Conservation (phyloP, 1,140 invertebrate genomes). For the Drosophila varians region DNA sequence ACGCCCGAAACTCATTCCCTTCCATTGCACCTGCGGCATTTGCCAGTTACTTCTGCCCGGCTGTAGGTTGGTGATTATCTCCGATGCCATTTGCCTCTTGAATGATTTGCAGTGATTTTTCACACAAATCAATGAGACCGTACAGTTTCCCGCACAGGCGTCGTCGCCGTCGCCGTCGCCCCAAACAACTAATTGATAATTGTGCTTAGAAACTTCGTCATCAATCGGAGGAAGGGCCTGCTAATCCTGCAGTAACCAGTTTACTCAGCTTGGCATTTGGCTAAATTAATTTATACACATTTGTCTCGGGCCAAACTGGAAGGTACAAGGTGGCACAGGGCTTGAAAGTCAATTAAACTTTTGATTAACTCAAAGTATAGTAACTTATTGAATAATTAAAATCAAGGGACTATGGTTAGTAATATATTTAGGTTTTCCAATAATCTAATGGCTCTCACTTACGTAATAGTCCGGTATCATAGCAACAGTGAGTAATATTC, state of each 20-base stretch:
- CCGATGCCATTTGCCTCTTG: constrained; percentile 32
- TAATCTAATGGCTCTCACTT: constrained; percentile 33
- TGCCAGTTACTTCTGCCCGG: constrained; percentile 1
- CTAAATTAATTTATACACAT: constrained; percentile 69
- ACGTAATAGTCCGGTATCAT: constrained; percentile 60
- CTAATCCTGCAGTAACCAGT: constrained; percentile 32
- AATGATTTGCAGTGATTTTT: constrained; percentile 71
- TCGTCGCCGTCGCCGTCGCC: background rate
- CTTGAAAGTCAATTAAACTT: constrained; percentile 70
- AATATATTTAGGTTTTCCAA: too few relatives aligned
- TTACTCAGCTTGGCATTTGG: constrained; percentile 72
- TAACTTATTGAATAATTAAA: constrained; percentile 33
- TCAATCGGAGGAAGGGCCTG: constrained; percentile 7
- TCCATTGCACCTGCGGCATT: constrained; percentile 54
- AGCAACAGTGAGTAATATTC: constrained; percentile 57
- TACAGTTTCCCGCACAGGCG: background rate
- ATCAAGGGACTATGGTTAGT: constrained; percentile 15
- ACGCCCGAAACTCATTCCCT: constrained; percentile 40
- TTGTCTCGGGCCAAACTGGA: constrained; percentile 53
- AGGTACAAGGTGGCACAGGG: constrained; percentile 29
- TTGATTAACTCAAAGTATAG: constrained; percentile 53
- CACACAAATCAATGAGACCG: constrained; percentile 53
- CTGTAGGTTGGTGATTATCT: constrained; percentile 42
- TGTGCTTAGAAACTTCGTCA: constrained; percentile 24
- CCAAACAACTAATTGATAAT: constrained; percentile 62